Evolutionary conservation across 1,140 invertebrate genomes (phyloP).

Genomic region (Arion vulgaris): DNA sequence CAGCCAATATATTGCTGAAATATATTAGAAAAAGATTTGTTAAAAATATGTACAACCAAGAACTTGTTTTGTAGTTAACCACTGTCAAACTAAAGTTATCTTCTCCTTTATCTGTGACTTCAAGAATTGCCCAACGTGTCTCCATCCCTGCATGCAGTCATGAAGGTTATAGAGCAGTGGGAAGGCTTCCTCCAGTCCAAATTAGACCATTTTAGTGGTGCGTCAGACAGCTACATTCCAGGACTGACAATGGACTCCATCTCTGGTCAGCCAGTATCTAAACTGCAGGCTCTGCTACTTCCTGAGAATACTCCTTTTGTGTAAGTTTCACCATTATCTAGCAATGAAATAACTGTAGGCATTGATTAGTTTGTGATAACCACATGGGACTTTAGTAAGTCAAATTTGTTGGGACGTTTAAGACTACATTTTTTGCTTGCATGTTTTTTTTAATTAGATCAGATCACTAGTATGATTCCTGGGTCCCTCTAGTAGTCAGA

Average conservation of each 20-base stretch:
- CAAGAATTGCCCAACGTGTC: constrained; percentile 93
- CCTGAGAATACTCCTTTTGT: constrained; percentile 95
- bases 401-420: too few species aligned
- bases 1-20: too few species aligned
- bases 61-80: too few species aligned
- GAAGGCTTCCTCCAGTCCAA: constrained; percentile 84
- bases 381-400: too few species aligned
- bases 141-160: constrained; percentile 90
- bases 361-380: too few species aligned
- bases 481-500: too few species aligned
- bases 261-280: constrained; percentile 88
- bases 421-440: too few species aligned
- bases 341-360: not conserved
- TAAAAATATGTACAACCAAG: too few species aligned
- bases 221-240: constrained; percentile 76
- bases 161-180: constrained; percentile 91
- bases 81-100: not conserved
- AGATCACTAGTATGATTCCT: too few species aligned
- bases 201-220: constrained; percentile 82
- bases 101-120: constrained; percentile 24
- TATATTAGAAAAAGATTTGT: too few species aligned
- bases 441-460: too few species aligned
- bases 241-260: constrained; percentile 73
- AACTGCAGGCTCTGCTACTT: constrained; percentile 92
- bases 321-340: constrained; percentile 72